Base-by-base conservation (phyloP, 2,797 vertebrate species). In the Psittacula echo region DNA sequence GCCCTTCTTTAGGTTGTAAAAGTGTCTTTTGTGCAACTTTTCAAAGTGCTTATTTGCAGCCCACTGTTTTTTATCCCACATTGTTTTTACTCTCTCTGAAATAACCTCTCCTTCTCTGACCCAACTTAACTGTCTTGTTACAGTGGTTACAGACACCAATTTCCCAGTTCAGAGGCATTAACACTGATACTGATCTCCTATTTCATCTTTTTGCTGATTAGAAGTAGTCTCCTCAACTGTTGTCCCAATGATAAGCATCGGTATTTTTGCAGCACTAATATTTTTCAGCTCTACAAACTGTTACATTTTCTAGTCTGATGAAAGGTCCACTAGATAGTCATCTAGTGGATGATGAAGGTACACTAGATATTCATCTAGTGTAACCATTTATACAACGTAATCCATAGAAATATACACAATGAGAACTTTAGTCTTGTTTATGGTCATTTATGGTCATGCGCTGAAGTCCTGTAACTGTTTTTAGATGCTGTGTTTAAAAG, bases 381-480 rank as follows among this genome's bases (percentile, higher is more conserved):
- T 78, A 87, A 74, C 61, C 73, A 51, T 72, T 92, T 85, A 68
- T 80, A 42, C 62, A 84, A 34, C 14, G 27, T 56, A 72, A 91
- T 85, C 75, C 34, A 37, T 66, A 50, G 48, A 82, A 87, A 87
- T 79, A 62, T 18, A 60, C 13, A 6, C 71, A 74, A 77, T n/a
- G 30, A 86, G 73, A 88, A 70, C 32, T 76, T 91, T 14, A 67
- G 34, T 48, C 58, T 76, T 90, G 29, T 74, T 85, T 89, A 8
- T 76, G 54, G 87, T 95, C 47, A 72, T 93, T 91, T 95, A 88
- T 84, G 75, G 81, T 85, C 58, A 66, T 78, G 26, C 75, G 45
- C 64, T 82, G 54, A 85, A 89, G 48, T 39, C 48, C 54, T 77
- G 27, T 72, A 85, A 75, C 47, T 85, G n/a, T 29, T 89, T 85